Base-by-base conservation (phyloP, 2,113 vertebrate genomes). In the Callopanchax toddi region DNA sequence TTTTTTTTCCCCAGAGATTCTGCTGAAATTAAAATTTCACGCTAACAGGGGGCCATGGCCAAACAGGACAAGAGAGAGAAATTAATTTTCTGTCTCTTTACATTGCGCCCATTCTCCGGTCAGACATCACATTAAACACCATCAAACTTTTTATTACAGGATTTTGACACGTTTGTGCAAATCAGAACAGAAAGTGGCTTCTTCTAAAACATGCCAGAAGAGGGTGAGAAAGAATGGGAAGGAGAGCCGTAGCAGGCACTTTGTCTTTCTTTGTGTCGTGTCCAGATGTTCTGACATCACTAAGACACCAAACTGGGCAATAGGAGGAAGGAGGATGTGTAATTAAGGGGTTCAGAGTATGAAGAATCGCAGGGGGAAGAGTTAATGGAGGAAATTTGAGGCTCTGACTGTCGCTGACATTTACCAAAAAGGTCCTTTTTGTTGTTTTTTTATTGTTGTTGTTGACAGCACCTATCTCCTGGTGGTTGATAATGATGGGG, bases 131-230 rank as follows among this genome's bases (percentile, higher is more conserved):
- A 59, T 60, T 74, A 79, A 79, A 85, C 23, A 78, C 36, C 64
- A 86, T 46, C 71, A 58, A 78, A 87, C 85, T 75, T 83, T 86
- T 85, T 72, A 80, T 84, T 76, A 84, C 83, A 88, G 70, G 74
- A 74, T 84, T 84, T 79, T 77, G 74, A 81, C 42, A 75, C 83
- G 76, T 85, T 89, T 84, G n/a, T 58, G 70, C 67, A 85, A 86
- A 88, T 79, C 60, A 78, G 69, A 67, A 84, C 81, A 83, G 69
- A 72, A 73, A 82, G 74, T 49, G 36, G 68, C 46, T 80, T 84
- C 64, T 73, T 78, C 78, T 74, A 85, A 82, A 83, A 83, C 78
- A 86, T 80, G 85, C 85, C 85, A 89, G 59, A 74, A 20, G 63
- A 76, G 69, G 68, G 68, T 54, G 65, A 64, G 57, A 67, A 26